Conservation (phyloP, 2,888 invertebrate genomes). For the Dicroscelio sp. region DNA sequence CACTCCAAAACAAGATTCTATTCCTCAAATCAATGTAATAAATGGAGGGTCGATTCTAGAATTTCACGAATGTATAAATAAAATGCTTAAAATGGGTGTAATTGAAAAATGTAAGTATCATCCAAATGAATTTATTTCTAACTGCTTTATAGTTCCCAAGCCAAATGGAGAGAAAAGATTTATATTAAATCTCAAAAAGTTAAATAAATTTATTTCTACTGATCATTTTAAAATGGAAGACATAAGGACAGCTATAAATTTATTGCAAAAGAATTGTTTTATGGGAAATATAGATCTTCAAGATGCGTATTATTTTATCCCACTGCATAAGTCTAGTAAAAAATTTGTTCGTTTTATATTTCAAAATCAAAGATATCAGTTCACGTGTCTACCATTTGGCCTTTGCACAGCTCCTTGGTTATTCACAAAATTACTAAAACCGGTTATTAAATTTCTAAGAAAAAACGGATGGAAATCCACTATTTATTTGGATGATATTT, state of each 20-base stretch:
- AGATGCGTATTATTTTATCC: not conserved
- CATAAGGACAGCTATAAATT: not conserved
- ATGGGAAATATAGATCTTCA: not conserved
- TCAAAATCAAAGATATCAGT: not conserved
- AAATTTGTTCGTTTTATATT: not conserved
- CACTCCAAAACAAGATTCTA: not conserved
- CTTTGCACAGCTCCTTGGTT: not conserved
- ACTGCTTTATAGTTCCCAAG: not conserved
- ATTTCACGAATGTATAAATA: not conserved
- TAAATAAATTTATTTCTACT: not conserved
- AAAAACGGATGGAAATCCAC: not conserved
- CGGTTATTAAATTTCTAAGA: not conserved
- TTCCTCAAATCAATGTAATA: not conserved
- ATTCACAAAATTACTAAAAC: not conserved
- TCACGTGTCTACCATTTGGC: no score
- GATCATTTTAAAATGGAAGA: conserved; percentile 1
- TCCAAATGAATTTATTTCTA: not conserved
- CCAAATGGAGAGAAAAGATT: not conserved
- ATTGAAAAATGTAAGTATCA: not conserved
- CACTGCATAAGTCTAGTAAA: not conserved
- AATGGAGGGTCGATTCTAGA: not conserved
- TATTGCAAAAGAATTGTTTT: not conserved
- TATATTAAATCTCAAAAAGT: not conserved
- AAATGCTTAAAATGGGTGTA: not conserved
- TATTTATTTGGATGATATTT: not conserved